Conservation (phyloP, 2,797 vertebrate species). For the Scomberomorus guttatus region DNA sequence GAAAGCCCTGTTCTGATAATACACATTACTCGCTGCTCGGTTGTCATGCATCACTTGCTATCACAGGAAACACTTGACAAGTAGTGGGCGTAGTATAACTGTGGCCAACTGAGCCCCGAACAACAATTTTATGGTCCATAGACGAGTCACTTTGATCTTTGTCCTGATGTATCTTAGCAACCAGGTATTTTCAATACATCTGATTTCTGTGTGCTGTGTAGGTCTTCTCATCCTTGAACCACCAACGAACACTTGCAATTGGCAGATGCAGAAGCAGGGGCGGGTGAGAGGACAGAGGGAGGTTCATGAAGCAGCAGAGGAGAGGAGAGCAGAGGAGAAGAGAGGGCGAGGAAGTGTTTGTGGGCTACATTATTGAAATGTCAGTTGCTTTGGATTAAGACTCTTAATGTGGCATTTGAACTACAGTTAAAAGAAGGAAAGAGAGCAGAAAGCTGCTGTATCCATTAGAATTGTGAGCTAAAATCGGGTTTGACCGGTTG, state of each 20-base stretch:
- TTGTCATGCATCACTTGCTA: constrained; percentile 74
- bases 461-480: constrained; percentile 41
- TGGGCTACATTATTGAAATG: constrained; percentile 50
- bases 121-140: constrained; percentile 83
- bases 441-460: constrained; percentile 1
- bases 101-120: constrained; percentile 68
- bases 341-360: constrained; percentile 51
- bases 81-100: constrained; percentile 61
- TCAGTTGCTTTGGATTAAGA: constrained; percentile 49
- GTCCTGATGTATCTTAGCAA: constrained; percentile 89
- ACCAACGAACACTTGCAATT: constrained; percentile 62
- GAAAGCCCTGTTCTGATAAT: constrained; percentile 56
- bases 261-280: constrained; percentile 69
- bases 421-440: constrained; percentile 9
- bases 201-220: constrained; percentile 69
- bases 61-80: constrained; percentile 74
- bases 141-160: constrained; percentile 85
- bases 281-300: constrained; percentile 64
- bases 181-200: constrained; percentile 87
- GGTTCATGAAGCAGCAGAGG: constrained; percentile 57
- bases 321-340: constrained; percentile 42
- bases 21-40: constrained; percentile 46
- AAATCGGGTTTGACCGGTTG: constrained; percentile 9
- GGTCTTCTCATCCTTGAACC: constrained; percentile 53
- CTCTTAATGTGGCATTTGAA: constrained; percentile 31